phyloP scores from a whole-genome alignment of 2,113 vertebrate species.

The Struthio camelus region DNA sequence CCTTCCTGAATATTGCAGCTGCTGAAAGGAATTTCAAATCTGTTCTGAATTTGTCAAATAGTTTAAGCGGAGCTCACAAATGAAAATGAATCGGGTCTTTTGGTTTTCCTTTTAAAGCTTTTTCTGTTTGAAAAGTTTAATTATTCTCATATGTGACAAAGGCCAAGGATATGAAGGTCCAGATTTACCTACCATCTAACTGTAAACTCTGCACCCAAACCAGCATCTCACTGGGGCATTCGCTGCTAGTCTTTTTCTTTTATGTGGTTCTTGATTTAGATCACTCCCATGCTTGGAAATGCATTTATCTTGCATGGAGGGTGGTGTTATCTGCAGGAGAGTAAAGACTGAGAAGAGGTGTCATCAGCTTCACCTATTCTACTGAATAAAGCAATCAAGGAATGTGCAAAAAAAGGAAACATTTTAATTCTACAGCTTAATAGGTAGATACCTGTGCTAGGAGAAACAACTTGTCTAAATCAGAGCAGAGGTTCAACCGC shows the following conservation, averaged over 20 bases:
- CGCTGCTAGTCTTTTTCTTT: neutral
- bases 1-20: neutral
- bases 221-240: neutral
- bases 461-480: neutral
- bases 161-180: neutral
- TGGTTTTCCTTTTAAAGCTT: neutral
- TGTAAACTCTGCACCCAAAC: accelerated
- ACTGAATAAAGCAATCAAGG: neutral
- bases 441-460: neutral
- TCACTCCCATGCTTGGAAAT: neutral
- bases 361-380: neutral
- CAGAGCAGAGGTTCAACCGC: neutral
- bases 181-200: neutral
- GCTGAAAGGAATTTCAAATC: neutral
- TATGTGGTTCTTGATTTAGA: neutral
- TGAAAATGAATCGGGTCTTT: neutral
- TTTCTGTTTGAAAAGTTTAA: neutral
- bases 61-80: neutral
- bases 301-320: neutral
- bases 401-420: neutral
- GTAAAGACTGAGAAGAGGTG: neutral
- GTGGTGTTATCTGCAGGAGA: neutral
- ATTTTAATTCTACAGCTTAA: accelerated
- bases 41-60: neutral
- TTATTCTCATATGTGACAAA: neutral